A percentile compares a stretch with the other conserved stretches of the same genome.
These are phyloP conservation scores for Fulica atra DNA, from an alignment of 2,113 vertebrate genomes.

Conservation along the genomic window DNA sequence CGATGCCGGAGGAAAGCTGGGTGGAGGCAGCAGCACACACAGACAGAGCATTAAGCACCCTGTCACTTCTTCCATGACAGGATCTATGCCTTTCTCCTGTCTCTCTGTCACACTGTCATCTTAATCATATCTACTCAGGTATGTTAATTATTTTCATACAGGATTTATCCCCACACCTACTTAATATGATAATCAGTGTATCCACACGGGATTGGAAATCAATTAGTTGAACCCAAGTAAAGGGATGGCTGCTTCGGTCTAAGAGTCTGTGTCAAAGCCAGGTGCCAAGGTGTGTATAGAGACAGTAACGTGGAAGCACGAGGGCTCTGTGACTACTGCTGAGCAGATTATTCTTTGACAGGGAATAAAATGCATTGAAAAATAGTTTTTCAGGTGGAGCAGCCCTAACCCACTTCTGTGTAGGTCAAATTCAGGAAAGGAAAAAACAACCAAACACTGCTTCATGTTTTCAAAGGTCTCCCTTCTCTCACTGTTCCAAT, in stretches of 20 bases:
- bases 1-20: constrained; percentile 14
- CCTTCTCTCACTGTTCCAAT: not conserved
- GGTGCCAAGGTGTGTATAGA: not conserved
- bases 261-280: constrained; percentile 8
- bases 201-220: not conserved
- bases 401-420: not conserved
- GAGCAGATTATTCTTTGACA: not conserved
- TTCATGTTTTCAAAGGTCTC: not conserved
- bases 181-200: not conserved
- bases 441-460: not conserved
- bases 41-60: constrained; percentile 34
- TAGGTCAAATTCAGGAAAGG: not conserved
- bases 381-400: not conserved
- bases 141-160: constrained; percentile 1
- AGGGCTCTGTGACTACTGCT: not conserved
- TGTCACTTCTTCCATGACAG: not conserved
- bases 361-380: not conserved
- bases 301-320: not conserved
- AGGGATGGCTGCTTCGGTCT: not conserved
- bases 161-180: not conserved
- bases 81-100: not conserved
- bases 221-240: not conserved
- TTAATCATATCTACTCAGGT: not conserved
- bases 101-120: constrained; percentile 22
- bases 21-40: constrained; percentile 30